Evolutionary conservation across 2,113 vertebrate species (phyloP), one percentile per base, ranked within the genome.

Genomic region (Dendropsophus ebraccatus): DNA sequence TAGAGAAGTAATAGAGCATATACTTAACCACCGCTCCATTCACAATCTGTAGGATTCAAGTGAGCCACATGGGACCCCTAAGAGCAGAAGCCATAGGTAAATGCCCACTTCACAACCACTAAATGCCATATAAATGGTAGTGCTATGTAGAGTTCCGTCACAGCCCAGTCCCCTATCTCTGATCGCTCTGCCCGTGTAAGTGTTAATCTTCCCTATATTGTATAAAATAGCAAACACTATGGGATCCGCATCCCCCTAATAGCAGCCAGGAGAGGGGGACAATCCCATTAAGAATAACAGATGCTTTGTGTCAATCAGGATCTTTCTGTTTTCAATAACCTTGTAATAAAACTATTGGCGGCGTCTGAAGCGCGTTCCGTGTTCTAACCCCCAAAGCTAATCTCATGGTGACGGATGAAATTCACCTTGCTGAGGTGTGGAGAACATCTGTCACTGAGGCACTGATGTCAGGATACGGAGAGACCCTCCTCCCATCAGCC

Each of bases 401-500:
- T 74, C 28, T n/a, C 19, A 0, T 11, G 30, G 19, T 86, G 76
- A 70, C 23, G 49, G 47, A 54, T 69, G 49, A 70, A 72, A 70
- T 83, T 60, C 82, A 83, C 49, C 82, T 58, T 83, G 69, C 23
- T 19, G 52, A n/a, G 54, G 58, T 56, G 82, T 21, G n/a, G 12
- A 70, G 82, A 83, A 83, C 82, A 83, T 85, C 70, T 75, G 82
- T 84, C 82, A 84, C 82, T 12, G 45, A 25, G 23, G 74, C 30
- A n/a, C 28, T 67, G 50, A 54, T 77, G 73, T 76, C 83, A 78
- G n/a, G n/a, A 65, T 50, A 75, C 23, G 65, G 72, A 13, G 9
- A 84, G 54, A 35, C 32, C 35, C 56, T 10, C 72, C 84, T 58
- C 35, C 65, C 35, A 37, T 60, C 76, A 58, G 65, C 35, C 70